These are phyloP conservation scores for Smithornis capensis DNA, from an alignment of 2,113 vertebrate species.

Conservation along the genomic window DNA sequence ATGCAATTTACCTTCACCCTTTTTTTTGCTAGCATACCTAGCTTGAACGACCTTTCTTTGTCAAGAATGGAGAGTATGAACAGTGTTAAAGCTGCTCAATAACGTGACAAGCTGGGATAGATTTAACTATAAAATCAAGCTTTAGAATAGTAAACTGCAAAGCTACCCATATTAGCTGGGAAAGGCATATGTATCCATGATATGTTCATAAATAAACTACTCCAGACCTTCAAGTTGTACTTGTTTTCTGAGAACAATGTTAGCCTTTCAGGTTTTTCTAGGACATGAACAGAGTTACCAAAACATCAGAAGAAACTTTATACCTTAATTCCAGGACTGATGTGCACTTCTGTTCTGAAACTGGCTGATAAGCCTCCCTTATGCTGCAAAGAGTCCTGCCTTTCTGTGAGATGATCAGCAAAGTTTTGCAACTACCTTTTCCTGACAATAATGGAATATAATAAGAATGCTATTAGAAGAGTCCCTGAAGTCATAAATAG, in stretches of 20 bases:
- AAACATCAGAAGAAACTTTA: not conserved
- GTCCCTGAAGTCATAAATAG: conserved; percentile 51
- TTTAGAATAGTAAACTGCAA: not conserved
- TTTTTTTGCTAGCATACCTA: not conserved
- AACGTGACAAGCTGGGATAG: not conserved
- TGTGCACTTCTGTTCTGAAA: not conserved
- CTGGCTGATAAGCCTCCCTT: not conserved
- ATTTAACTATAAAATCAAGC: not conserved
- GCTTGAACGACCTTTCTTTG: not conserved
- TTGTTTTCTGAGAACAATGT: not conserved
- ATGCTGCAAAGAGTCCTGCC: not conserved
- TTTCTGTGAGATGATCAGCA: not conserved
- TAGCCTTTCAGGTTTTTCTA: not conserved
- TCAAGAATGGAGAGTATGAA: not conserved
- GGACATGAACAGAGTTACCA: not conserved
- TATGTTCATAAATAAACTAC: not conserved
- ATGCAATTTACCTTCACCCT: not conserved
- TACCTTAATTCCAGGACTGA: not conserved
- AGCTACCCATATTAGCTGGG: not conserved
- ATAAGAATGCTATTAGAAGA: conserved; percentile 38
- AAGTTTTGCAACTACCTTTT: not conserved
- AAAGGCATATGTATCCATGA: not conserved
- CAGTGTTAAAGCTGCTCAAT: not conserved
- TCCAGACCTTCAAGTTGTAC: not conserved
- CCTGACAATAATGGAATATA: conserved; percentile 10